Evolutionary conservation across 2,113 vertebrate species (phyloP).

Genomic region (Entosphenus tridentatus): DNA sequence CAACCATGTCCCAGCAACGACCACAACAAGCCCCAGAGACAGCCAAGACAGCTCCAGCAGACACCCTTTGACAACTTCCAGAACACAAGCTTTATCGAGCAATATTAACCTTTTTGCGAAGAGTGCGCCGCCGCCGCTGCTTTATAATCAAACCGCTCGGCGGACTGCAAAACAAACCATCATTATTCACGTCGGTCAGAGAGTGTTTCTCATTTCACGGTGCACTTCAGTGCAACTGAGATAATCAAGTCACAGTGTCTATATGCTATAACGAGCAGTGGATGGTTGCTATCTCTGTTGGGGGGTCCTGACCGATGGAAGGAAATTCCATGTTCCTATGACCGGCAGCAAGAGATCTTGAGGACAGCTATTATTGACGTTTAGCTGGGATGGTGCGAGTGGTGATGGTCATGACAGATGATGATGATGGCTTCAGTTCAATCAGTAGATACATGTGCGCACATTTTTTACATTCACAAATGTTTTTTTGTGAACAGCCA

Average conservation of each 20-base stretch:
- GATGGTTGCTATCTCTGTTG: background rate
- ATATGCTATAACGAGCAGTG: background rate
- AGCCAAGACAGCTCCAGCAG: background rate
- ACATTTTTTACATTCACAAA: no score
- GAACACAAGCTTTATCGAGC: no score
- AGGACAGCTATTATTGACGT: no score
- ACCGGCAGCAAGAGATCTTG: no score
- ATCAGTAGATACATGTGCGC: no score
- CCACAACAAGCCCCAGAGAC: background rate
- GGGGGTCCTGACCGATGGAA: background rate
- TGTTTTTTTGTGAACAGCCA: no score
- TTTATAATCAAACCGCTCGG: conserved; percentile 72
- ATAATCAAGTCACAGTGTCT: background rate
- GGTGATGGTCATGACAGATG: no score
- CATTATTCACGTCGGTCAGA: rapidly evolving
- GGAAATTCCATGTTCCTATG: background rate
- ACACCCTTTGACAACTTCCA: no score
- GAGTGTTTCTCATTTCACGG: background rate
- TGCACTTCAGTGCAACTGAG: background rate
- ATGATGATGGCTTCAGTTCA: no score
- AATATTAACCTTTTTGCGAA: conserved; percentile 56
- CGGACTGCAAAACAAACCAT: conserved; percentile 34
- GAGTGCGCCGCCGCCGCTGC: conserved; percentile 52
- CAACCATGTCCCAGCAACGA: background rate
- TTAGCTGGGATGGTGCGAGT: no score